These are phyloP conservation scores for Tenodera sinensis DNA, from an alignment of 2,888 invertebrate genomes.

Conservation along the genomic window DNA sequence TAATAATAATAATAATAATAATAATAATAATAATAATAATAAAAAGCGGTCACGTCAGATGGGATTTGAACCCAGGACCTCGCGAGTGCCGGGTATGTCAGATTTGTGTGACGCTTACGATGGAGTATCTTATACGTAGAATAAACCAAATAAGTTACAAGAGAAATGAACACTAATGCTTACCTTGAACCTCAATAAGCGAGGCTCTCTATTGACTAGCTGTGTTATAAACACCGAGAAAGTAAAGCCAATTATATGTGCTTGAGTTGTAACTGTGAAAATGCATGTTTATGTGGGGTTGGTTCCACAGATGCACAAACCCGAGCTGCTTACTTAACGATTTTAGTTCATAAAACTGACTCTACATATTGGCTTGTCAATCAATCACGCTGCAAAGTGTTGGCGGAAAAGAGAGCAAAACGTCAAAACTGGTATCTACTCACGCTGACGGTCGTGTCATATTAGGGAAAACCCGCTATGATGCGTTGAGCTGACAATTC, in stretches of 20 bases:
- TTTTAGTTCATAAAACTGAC: conserved; percentile 15
- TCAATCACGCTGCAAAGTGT: conserved; percentile 5
- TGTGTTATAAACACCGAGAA: neutral
- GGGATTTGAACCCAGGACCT: too few species aligned
- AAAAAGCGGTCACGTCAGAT: too few species aligned
- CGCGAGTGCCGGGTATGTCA: too few species aligned
- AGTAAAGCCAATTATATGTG: neutral
- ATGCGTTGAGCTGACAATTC: neutral
- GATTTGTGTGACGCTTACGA: too few species aligned
- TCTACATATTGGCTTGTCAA: conserved; percentile 1
- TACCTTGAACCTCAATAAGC: too few species aligned
- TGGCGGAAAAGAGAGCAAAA: conserved; percentile 1
- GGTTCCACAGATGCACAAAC: neutral
- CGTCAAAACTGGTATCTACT: conserved; percentile 2
- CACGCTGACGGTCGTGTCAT: neutral
- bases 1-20: too few species aligned
- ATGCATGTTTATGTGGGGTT: neutral
- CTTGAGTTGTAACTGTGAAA: neutral
- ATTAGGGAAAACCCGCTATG: neutral
- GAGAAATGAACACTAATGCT: too few species aligned
- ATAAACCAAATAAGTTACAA: too few species aligned
- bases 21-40: too few species aligned
- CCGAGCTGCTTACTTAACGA: neutral
- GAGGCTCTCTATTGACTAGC: too few species aligned
- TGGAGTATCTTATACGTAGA: too few species aligned